Evolutionary conservation across 2,113 vertebrate genomes (phyloP).

Genomic region (Cynoglossus semilaevis): DNA sequence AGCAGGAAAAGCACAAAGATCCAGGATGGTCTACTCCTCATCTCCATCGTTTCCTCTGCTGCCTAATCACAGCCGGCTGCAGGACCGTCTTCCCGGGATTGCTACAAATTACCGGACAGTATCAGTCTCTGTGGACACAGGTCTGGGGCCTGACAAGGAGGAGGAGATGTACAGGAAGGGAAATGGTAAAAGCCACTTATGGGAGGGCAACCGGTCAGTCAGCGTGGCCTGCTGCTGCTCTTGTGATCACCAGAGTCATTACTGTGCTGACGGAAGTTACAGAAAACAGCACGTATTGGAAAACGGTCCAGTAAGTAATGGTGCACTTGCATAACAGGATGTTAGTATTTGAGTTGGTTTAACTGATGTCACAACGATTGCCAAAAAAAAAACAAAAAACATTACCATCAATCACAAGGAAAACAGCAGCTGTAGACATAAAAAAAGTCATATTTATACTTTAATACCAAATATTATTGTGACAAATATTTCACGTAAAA

Average conservation of each 20-base stretch:
- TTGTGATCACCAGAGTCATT: slow-evolving; percentile 34
- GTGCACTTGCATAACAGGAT: background rate
- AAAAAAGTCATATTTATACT: background rate
- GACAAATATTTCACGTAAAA: too few species aligned
- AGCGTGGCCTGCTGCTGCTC: slow-evolving; percentile 38
- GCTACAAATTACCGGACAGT: background rate
- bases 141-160: slow-evolving; percentile 38
- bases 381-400: background rate
- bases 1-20: slow-evolving; percentile 13
- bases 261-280: slow-evolving; percentile 22
- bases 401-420: too few species aligned
- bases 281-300: background rate
- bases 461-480: too few species aligned
- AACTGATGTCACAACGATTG: background rate
- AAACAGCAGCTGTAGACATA: too few species aligned
- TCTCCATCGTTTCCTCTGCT: slow-evolving; percentile 10
- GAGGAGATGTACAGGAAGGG: slow-evolving; percentile 9
- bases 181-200: slow-evolving; percentile 31
- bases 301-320: slow-evolving; percentile 60
- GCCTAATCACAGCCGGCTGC: slow-evolving; percentile 16
- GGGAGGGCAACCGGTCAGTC: slow-evolving; percentile 14
- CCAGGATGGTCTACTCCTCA: background rate
- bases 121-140: slow-evolving; percentile 52
- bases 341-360: background rate
- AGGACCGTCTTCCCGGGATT: slow-evolving; percentile 10